Evolutionary conservation across 1,140 invertebrate genomes (phyloP).

Genomic region (Rhopalosiphum maidis): DNA sequence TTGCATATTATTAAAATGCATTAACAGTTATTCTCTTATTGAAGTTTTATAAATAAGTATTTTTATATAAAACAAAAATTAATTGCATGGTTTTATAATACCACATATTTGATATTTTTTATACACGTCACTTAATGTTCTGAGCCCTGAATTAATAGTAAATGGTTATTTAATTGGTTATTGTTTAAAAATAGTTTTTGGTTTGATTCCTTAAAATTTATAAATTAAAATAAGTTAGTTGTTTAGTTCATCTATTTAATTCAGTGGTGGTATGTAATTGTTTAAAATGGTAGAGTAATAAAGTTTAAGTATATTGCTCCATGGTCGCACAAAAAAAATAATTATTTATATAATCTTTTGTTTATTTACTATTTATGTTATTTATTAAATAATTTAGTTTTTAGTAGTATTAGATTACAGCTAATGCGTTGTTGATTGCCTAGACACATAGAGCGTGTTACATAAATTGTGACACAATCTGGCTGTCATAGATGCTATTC

Average conservation of each 20-base stretch:
- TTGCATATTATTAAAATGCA: neutral
- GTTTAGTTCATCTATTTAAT: neutral
- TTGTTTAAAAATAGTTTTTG: neutral
- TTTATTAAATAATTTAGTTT: neutral
- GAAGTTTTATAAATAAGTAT: neutral
- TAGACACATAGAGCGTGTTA: neutral
- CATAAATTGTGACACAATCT: neutral
- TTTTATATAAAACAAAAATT: neutral
- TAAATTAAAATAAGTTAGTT: neutral
- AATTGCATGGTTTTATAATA: neutral
- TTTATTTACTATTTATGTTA: neutral
- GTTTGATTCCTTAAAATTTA: neutral
- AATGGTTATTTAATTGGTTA: neutral
- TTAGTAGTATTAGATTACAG: neutral
- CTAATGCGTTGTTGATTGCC: neutral
- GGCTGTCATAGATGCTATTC: neutral
- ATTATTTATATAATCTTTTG: neutral
- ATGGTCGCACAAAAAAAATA: neutral
- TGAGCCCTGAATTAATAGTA: neutral
- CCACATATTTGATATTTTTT: neutral
- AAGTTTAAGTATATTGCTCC: neutral
- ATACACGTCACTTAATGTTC: neutral
- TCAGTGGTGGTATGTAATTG: neutral
- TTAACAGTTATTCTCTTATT: neutral
- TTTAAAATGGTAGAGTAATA: neutral